phyloP scores from a whole-genome alignment of 1,140 invertebrate species.

The Solenopsis fugax region DNA sequence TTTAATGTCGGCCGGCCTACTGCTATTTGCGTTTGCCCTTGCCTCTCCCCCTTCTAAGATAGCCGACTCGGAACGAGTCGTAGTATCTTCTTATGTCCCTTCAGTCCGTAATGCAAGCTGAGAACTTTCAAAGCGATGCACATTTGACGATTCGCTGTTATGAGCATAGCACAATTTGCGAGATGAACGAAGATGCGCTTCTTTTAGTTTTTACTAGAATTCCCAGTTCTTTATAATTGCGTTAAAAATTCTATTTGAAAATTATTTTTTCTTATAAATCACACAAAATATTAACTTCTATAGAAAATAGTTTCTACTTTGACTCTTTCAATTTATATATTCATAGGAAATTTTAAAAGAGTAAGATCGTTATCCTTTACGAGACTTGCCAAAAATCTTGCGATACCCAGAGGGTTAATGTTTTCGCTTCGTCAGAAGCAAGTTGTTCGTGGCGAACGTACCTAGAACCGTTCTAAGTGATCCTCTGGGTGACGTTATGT shows the following conservation, averaged over 20 bases:
- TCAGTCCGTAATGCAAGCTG: conserved; percentile 46
- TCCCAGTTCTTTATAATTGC: no score
- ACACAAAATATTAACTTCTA: not conserved
- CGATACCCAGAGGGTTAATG: conserved; percentile 42
- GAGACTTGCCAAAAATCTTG: conserved; percentile 31
- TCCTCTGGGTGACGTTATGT: conserved; percentile 47
- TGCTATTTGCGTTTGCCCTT: conserved; percentile 72
- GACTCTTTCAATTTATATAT: not conserved
- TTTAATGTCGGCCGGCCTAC: conserved; percentile 75
- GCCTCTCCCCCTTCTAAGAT: conserved; percentile 29
- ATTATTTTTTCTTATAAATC: not conserved
- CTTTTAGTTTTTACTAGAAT: not conserved
- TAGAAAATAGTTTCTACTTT: not conserved
- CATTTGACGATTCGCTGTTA: conserved; percentile 48
- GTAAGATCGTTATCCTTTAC: not conserved
- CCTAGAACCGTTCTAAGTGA: conserved; percentile 48
- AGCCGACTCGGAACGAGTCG: conserved; percentile 56
- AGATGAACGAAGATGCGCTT: conserved; percentile 1
- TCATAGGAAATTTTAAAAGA: not conserved
- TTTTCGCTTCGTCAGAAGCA: conserved; percentile 42
- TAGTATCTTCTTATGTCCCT: conserved; percentile 61
- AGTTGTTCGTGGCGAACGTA: conserved; percentile 36
- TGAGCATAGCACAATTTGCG: conserved; percentile 12
- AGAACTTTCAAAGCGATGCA: conserved; percentile 37
- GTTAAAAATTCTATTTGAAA: not conserved